Percentiles rank a stretch among this genome's conserved stretches.
phyloP scores from a whole-genome alignment of 2,888 invertebrate genomes.

The Onthophagus sagittarius region DNA sequence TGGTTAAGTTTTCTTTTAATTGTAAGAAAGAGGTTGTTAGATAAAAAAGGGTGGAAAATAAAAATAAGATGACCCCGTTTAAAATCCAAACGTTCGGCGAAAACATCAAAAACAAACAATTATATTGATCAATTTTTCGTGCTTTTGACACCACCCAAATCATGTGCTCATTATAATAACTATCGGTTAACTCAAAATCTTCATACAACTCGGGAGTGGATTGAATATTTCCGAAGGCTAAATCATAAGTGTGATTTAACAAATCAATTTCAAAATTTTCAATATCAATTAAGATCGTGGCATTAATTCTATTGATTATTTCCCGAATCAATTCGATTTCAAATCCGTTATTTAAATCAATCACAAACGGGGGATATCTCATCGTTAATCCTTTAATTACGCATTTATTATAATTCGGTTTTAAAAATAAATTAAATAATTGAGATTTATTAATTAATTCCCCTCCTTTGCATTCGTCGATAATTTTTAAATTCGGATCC shows the following conservation, averaged over 20 bases:
- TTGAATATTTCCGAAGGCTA: slow-evolving; percentile 58
- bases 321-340: slow-evolving; percentile 31
- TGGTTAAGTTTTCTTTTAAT: slow-evolving; percentile 22
- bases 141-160: slow-evolving; percentile 58
- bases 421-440: slow-evolving; percentile 17
- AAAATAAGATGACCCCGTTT: slow-evolving; percentile 40
- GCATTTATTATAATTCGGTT: slow-evolving; percentile 27
- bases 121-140: slow-evolving; percentile 51
- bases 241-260: slow-evolving; percentile 46
- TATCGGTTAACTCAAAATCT: slow-evolving; percentile 54
- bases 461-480: slow-evolving; percentile 25
- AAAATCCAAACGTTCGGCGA: slow-evolving; percentile 50
- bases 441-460: slow-evolving; percentile 6
- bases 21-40: slow-evolving; percentile 14
- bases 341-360: slow-evolving; percentile 29
- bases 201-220: slow-evolving; percentile 57
- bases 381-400: slow-evolving; percentile 28
- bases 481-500: not conserved
- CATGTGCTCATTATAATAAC: slow-evolving; percentile 56
- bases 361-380: slow-evolving; percentile 34
- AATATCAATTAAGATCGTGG: slow-evolving; percentile 37
- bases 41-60: slow-evolving; percentile 34
- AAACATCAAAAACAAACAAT: slow-evolving; percentile 54
- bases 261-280: slow-evolving; percentile 47
- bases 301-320: slow-evolving; percentile 28